Percentiles rank a stretch among this genome's conserved stretches.
These are phyloP conservation scores for Lepilemur septentrionalis DNA, from an alignment of 2,797 vertebrate genomes.

Conservation along the genomic window DNA sequence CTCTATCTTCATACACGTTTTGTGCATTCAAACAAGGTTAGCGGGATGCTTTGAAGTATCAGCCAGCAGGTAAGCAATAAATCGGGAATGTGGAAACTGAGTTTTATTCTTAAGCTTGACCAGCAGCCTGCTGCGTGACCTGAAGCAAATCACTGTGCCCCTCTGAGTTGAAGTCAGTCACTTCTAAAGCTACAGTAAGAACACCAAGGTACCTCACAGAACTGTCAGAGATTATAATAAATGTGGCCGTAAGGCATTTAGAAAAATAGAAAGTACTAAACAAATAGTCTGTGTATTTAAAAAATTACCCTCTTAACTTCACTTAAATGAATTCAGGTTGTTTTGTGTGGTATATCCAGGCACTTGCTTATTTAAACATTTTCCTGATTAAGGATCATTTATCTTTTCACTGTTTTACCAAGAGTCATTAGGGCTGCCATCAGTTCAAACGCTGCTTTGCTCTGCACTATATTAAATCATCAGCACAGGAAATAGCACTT, in stretches of 20 bases:
- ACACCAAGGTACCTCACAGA: neutral
- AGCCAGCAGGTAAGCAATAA: neutral
- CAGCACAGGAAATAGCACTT: constrained; percentile 57
- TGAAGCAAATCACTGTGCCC: neutral
- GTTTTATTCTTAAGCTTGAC: neutral
- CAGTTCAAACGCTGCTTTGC: constrained; percentile 29
- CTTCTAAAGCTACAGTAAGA: neutral
- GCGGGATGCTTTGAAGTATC: neutral
- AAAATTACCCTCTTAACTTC: constrained; percentile 61
- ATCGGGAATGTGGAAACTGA: neutral
- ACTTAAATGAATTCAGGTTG: constrained; percentile 62
- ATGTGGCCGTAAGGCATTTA: constrained; percentile 50
- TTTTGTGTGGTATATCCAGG: constrained; percentile 54
- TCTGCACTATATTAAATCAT: constrained; percentile 56
- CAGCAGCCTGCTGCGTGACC: neutral
- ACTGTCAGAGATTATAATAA: neutral
- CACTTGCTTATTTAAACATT: constrained; percentile 71
- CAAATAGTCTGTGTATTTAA: constrained; percentile 67
- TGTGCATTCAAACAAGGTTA: neutral
- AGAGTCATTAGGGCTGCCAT: constrained; percentile 57
- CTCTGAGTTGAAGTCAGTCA: neutral
- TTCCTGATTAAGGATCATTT: constrained; percentile 71
- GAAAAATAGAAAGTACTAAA: constrained; percentile 58
- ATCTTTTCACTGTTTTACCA: constrained; percentile 63
- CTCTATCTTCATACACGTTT: neutral